Conservation (phyloP, 2,797 vertebrate genomes). For the Enteromius radiatus region DNA sequence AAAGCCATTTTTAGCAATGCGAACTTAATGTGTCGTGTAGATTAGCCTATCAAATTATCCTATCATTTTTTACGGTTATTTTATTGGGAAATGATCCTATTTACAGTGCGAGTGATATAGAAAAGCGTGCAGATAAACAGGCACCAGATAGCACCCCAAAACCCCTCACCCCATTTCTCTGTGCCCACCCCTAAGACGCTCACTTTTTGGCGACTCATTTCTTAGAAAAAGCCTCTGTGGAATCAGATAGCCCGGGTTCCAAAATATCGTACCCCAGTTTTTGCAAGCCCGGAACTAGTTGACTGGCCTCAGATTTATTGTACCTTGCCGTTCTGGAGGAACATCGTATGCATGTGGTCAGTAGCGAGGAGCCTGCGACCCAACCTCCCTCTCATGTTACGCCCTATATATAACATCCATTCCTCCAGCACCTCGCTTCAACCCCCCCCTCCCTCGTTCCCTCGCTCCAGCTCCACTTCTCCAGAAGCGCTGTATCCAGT, state of each 20-base stretch:
- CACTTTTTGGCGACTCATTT: conserved; percentile 42
- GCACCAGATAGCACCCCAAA: conserved; percentile 7
- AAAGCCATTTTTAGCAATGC: neutral
- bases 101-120: neutral
- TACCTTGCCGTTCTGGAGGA: conserved; percentile 78
- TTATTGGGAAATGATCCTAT: neutral
- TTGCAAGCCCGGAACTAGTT: conserved; percentile 59
- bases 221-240: conserved; percentile 56
- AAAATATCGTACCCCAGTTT: conserved; percentile 70
- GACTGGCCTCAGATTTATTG: conserved; percentile 69
- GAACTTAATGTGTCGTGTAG: neutral
- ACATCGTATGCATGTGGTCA: conserved; percentile 85
- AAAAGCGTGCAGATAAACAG: neutral
- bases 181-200: conserved; percentile 29
- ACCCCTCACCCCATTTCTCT: conserved; percentile 5
- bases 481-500: conserved; percentile 82
- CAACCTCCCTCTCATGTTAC: conserved; percentile 94
- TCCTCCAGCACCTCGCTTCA: conserved; percentile 77
- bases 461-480: conserved; percentile 79
- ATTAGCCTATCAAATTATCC: neutral
- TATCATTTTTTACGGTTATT: neutral
- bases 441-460: conserved; percentile 71
- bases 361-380: conserved; percentile 81
- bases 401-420: conserved; percentile 92
- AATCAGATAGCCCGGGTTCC: conserved; percentile 64